These are phyloP conservation scores for Incurvaria masculella DNA, from an alignment of 2,888 invertebrate genomes.

Conservation along the genomic window DNA sequence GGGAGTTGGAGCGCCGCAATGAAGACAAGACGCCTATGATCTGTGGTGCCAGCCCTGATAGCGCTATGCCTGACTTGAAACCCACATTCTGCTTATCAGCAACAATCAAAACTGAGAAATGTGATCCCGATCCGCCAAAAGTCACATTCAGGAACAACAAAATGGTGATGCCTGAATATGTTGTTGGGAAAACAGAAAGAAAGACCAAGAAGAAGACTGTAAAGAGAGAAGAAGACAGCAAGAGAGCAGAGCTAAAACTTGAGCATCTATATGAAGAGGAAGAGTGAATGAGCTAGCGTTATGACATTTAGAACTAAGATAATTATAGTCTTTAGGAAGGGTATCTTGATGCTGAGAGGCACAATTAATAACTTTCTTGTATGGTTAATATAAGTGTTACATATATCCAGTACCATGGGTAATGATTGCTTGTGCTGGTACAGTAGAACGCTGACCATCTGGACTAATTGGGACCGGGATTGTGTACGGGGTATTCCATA, in stretches of 20 bases:
- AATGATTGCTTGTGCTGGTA: too few relatives aligned
- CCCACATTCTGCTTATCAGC: conserved; percentile 39
- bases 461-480: too few relatives aligned
- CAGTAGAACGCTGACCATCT: too few relatives aligned
- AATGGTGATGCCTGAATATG: conserved; percentile 79
- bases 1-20: conserved; percentile 60
- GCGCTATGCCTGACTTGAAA: conserved; percentile 34
- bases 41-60: conserved; percentile 25
- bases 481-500: too few relatives aligned
- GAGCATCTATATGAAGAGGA: conserved; percentile 48
- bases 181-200: conserved; percentile 63
- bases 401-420: too few relatives aligned
- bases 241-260: conserved; percentile 36
- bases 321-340: too few relatives aligned
- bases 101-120: conserved; percentile 24
- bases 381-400: neutral
- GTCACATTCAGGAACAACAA: conserved; percentile 64
- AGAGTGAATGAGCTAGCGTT: too few relatives aligned
- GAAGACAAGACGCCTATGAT: conserved; percentile 24
- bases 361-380: neutral
- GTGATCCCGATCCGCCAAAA: conserved; percentile 15
- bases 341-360: too few relatives aligned
- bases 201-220: conserved; percentile 35
- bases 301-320: too few relatives aligned
- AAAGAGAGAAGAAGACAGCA: conserved; percentile 19